These are phyloP conservation scores for Malthinus flaveolus DNA, from an alignment of 2,888 invertebrate species.

Conservation along the genomic window DNA sequence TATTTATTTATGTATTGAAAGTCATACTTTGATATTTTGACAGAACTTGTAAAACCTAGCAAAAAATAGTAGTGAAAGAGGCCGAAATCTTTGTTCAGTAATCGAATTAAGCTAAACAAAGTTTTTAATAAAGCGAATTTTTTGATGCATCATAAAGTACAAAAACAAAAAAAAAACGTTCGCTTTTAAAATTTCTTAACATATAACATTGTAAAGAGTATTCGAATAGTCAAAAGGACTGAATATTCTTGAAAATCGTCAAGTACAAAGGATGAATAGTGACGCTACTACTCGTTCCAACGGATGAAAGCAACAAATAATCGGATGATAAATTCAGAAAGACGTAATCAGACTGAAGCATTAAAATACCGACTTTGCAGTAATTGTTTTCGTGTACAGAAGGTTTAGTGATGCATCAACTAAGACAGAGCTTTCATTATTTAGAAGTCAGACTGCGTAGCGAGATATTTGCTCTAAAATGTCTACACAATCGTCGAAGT, in stretches of 20 bases:
- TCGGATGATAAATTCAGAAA: slow-evolving; percentile 19
- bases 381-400: slow-evolving; percentile 28
- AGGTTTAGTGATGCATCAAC: slow-evolving; percentile 15
- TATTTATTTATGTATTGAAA: too few relatives aligned
- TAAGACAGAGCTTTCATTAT: slow-evolving; percentile 20
- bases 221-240: not conserved
- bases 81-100: too few relatives aligned
- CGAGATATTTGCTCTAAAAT: slow-evolving; percentile 16
- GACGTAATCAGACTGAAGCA: slow-evolving; percentile 14
- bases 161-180: too few relatives aligned
- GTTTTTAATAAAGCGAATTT: too few relatives aligned
- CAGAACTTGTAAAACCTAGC: too few relatives aligned
- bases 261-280: slow-evolving; percentile 14
- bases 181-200: too few relatives aligned
- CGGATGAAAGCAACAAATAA: slow-evolving; percentile 19
- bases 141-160: too few relatives aligned
- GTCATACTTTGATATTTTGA: too few relatives aligned
- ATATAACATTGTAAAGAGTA: too few relatives aligned
- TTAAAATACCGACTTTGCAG: slow-evolving; percentile 26
- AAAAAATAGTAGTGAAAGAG: too few relatives aligned
- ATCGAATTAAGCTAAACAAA: too few relatives aligned
- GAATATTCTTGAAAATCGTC: slow-evolving; percentile 3
- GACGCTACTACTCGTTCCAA: slow-evolving; percentile 14
- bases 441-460: slow-evolving; percentile 20
- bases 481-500: slow-evolving; percentile 14